Evolutionary conservation across 2,797 vertebrate species (phyloP).

Genomic region (Huso huso): DNA sequence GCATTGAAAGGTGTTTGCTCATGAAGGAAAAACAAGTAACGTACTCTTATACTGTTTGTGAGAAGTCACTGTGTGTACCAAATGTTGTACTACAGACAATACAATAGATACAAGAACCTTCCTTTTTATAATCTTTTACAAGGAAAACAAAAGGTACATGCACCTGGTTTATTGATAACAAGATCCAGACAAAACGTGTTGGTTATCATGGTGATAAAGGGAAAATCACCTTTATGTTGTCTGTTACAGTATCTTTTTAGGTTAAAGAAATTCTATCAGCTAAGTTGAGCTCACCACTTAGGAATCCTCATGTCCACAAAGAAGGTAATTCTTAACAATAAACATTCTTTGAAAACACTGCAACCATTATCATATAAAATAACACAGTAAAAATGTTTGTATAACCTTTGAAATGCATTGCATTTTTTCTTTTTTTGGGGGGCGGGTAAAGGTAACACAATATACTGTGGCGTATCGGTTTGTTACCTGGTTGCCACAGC

Average conservation of each 20-base stretch:
- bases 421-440: conserved; percentile 32
- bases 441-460: conserved; percentile 34
- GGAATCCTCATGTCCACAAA: conserved; percentile 14
- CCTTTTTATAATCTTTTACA: too few species aligned
- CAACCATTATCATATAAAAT: conserved; percentile 51
- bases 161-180: neutral
- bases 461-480: conserved; percentile 32
- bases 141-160: too few species aligned
- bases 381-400: conserved; percentile 50
- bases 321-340: conserved; percentile 40
- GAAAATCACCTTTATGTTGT: neutral
- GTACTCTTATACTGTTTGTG: too few species aligned
- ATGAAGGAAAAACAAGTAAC: too few species aligned
- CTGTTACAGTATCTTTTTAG: conserved; percentile 7
- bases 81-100: too few species aligned
- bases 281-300: conserved; percentile 10
- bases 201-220: neutral
- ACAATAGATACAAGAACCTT: too few species aligned
- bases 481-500: conserved; percentile 59
- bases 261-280: too few species aligned
- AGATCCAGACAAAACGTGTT: neutral
- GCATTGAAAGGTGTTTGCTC: too few species aligned
- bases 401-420: conserved; percentile 48
- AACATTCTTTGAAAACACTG: conserved; percentile 38
- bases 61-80: too few species aligned